Conservation (phyloP, 2,888 invertebrate species). For the Exocentrus adspersus region DNA sequence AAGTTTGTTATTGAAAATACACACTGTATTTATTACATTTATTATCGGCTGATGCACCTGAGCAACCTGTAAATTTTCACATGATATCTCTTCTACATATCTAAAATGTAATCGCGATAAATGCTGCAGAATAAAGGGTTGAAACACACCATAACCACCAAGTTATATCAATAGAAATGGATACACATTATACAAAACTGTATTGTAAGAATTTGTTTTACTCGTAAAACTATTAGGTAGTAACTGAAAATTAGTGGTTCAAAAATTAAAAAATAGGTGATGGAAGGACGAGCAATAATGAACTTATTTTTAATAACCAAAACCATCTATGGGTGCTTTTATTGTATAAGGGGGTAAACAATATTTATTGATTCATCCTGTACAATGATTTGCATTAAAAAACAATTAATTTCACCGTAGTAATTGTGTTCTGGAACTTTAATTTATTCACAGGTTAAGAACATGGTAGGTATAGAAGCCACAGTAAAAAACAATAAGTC, state of each 20-base stretch:
- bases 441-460: constrained; percentile 2
- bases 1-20: constrained; percentile 46
- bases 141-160: constrained; percentile 28
- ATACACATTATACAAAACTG: neutral
- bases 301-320: too few species aligned
- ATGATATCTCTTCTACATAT: constrained; percentile 50
- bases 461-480: neutral
- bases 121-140: constrained; percentile 41
- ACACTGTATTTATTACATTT: constrained; percentile 46
- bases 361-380: neutral
- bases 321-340: too few species aligned
- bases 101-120: constrained; percentile 52
- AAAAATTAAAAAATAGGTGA: too few species aligned
- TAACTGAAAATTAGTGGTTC: too few species aligned
- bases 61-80: constrained; percentile 48
- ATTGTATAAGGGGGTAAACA: too few species aligned
- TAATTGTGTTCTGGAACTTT: neutral
- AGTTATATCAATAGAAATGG: constrained; percentile 24
- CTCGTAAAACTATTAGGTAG: too few species aligned
- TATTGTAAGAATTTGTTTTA: neutral
- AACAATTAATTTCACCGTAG: neutral
- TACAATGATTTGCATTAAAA: neutral
- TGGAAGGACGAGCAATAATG: too few species aligned
- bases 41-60: constrained; percentile 53
- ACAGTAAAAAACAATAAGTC: constrained; percentile 10